Conservation (phyloP, 2,113 vertebrate genomes). For the Phoxinus phoxinus region DNA sequence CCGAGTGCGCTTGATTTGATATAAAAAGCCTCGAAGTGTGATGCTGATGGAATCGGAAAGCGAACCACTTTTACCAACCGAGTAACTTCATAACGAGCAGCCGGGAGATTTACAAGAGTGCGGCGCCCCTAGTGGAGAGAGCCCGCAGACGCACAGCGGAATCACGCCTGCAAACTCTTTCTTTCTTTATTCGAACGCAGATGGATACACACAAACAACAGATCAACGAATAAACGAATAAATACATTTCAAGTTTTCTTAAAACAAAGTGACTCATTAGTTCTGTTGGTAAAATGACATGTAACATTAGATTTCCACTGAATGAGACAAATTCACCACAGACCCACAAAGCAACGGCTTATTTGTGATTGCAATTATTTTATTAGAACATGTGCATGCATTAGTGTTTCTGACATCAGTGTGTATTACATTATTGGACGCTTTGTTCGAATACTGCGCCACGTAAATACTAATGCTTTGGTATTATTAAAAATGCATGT, state of each 20-base stretch:
- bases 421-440: neutral
- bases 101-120: conserved; percentile 22
- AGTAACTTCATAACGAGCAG: neutral
- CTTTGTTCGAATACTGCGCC: neutral
- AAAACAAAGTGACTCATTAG: neutral
- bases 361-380: neutral
- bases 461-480: neutral
- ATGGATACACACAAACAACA: neutral
- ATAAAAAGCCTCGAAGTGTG: too few species aligned
- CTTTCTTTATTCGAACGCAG: neutral
- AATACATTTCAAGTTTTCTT: neutral
- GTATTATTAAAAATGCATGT: neutral
- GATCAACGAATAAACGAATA: neutral
- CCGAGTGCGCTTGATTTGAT: neutral
- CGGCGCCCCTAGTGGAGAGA: conserved; percentile 43
- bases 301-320: neutral
- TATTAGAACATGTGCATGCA: neutral
- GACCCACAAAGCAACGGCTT: neutral
- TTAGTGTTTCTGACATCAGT: neutral
- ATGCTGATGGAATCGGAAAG: neutral
- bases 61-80: too few species aligned
- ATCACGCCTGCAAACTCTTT: neutral
- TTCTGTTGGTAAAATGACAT: neutral
- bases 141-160: neutral
- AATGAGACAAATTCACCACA: neutral